phyloP scores from a whole-genome alignment of 2,797 vertebrate species.

The Dicrostonyx torquatus region DNA sequence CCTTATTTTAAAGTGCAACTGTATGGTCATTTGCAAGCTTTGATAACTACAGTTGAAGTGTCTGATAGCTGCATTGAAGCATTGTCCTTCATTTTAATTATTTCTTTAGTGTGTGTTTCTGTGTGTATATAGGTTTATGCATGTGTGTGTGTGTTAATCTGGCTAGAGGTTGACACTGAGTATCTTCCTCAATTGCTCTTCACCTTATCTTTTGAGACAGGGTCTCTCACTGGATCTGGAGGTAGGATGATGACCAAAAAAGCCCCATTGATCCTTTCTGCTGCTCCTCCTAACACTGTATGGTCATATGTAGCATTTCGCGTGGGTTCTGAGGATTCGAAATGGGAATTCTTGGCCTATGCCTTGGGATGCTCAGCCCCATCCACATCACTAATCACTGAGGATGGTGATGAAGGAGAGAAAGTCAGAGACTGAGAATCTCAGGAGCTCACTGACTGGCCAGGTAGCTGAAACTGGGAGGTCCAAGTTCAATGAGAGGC shows the following conservation, averaged over 20 bases:
- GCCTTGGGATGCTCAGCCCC: too few relatives aligned
- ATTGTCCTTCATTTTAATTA: neutral
- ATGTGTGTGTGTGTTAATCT: too few relatives aligned
- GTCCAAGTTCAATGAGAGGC: neutral
- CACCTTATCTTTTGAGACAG: neutral
- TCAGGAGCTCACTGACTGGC: neutral
- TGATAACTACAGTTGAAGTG: neutral
- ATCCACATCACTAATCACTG: neutral
- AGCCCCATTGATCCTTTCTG: neutral
- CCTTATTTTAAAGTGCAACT: constrained; percentile 29
- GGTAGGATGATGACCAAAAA: neutral
- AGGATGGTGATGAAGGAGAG: neutral
- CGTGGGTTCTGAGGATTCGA: neutral
- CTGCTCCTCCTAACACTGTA: neutral
- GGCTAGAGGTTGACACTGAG: neutral
- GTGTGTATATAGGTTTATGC: neutral
- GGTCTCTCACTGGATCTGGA: neutral
- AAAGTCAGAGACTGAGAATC: neutral
- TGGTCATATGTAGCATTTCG: neutral
- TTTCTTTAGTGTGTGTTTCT: neutral
- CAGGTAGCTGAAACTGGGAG: neutral
- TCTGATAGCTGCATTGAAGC: neutral
- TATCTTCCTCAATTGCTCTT: neutral
- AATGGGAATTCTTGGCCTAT: neutral
- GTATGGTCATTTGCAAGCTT: neutral